These are phyloP conservation scores for Criorhina ranunculi DNA, from an alignment of 2,888 invertebrate genomes.

Conservation along the genomic window DNA sequence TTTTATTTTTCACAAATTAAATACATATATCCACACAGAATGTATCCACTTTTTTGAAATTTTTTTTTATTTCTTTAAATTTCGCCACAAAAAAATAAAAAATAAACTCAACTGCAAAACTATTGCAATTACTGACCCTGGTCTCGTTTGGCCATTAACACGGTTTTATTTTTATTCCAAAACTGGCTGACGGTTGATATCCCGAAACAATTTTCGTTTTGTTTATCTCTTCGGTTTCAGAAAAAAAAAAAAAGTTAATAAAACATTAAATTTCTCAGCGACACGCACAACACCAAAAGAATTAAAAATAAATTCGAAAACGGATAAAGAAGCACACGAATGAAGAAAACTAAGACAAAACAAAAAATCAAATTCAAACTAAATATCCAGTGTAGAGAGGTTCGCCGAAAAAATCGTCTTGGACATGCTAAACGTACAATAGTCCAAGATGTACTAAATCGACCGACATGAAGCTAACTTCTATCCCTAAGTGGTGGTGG, in stretches of 20 bases:
- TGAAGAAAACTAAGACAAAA: background rate
- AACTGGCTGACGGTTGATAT: slow-evolving; percentile 40
- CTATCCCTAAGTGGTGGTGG: slow-evolving; percentile 72
- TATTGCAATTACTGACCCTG: slow-evolving; percentile 67
- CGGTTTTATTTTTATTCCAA: slow-evolving; percentile 42
- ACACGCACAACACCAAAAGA: slow-evolving; percentile 15
- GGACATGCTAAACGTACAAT: slow-evolving; percentile 76
- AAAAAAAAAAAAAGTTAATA: slow-evolving; percentile 9
- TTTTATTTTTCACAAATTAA: slow-evolving; percentile 25
- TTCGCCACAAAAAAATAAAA: slow-evolving; percentile 11
- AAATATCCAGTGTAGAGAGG: slow-evolving; percentile 33
- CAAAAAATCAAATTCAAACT: slow-evolving; percentile 22
- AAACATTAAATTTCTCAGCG: slow-evolving; percentile 8
- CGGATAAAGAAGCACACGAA: background rate
- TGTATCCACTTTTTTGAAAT: slow-evolving; percentile 40
- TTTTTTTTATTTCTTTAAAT: slow-evolving; percentile 7
- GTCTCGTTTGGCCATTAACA: slow-evolving; percentile 72
- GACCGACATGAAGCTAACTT: slow-evolving; percentile 70
- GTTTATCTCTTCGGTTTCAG: slow-evolving; percentile 37
- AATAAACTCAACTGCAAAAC: slow-evolving; percentile 32
- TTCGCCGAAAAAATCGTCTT: slow-evolving; percentile 68
- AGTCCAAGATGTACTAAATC: slow-evolving; percentile 76
- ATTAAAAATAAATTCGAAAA: slow-evolving; percentile 46
- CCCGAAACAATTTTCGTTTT: slow-evolving; percentile 30
- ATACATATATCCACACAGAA: slow-evolving; percentile 68